Evolutionary conservation across 2,888 invertebrate species (phyloP), one percentile per base, ranked within the genome.

Genomic region (Pyrrhia umbra): DNA sequence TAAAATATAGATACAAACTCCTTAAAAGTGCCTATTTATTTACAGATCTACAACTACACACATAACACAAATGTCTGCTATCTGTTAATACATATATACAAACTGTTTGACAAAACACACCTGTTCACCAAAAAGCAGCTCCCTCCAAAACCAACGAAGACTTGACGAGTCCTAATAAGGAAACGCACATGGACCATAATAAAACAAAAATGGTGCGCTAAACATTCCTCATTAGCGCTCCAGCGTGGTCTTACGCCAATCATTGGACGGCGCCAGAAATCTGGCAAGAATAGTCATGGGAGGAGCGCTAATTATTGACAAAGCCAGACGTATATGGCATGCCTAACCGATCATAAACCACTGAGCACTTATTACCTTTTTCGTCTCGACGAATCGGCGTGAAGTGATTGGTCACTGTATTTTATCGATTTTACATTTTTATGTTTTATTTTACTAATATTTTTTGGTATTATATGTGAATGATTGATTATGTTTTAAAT

Each of bases 151-250:
- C 72, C 54, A 75, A 73, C 70, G 55, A 64, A 68, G 57, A 34
- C 62, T 58, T 63, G 66, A 59, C 58, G 34, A 51, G 42, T 47
- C 74, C 83, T 82, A 63, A 82, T 83, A 81, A 79, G 77, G 83
- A 73, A 47, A 52, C 56, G 58, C 59, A 72, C 63, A 75, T 75
- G 77, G 60, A 63, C 68, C 68, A 71, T 57, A 71, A 76, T 67
- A 75, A 79, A 68, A 85, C 86, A 82, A 84, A 89, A 85, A 88
- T 81, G 88, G 90, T 75, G 77, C 82, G 89, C 87, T 89, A 92
- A 84, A 74, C 73, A 88, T 81, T 81, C 75, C 80, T 86, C 82
- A 87, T 90, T 89, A 90, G 83, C 86, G 82, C 79, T 77, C 73
- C 59, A 56, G 63, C 65, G 63, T 70, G 65, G 60, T 47, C 73